Conservation (phyloP, 2,888 invertebrate genomes). For the Nomada fucata region DNA sequence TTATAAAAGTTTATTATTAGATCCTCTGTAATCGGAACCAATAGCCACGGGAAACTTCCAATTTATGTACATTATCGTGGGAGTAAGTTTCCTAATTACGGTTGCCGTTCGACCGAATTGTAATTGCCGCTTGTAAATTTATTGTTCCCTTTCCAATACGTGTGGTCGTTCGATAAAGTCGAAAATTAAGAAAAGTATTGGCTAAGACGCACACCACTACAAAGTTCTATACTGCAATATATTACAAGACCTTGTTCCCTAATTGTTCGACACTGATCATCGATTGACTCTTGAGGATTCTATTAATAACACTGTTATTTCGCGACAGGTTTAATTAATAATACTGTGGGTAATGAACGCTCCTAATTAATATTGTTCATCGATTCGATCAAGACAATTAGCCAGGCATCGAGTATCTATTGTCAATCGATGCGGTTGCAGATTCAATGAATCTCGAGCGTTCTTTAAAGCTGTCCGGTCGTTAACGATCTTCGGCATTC, state of each 20-base stretch:
- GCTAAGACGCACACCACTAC: too few relatives aligned
- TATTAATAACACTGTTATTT: slow-evolving; percentile 7
- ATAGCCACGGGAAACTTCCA: slow-evolving; percentile 25
- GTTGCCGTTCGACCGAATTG: slow-evolving; percentile 41
- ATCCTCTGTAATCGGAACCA: slow-evolving; percentile 21
- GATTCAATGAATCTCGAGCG: neutral
- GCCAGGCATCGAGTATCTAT: neutral
- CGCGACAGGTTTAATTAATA: slow-evolving; percentile 21
- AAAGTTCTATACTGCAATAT: too few relatives aligned
- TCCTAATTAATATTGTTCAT: slow-evolving; percentile 7
- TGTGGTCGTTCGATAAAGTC: slow-evolving; percentile 25
- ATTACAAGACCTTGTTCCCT: too few relatives aligned
- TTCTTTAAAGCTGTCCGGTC: neutral
- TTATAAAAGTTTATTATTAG: slow-evolving; percentile 28
- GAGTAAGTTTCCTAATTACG: slow-evolving; percentile 53
- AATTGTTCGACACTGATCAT: neutral
- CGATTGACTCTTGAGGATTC: neutral
- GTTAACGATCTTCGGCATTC: neutral
- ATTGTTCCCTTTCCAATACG: neutral
- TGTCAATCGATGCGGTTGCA: slow-evolving; percentile 7
- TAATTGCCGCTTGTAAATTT: slow-evolving; percentile 48
- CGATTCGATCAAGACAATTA: slow-evolving; percentile 19
- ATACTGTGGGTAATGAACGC: neutral
- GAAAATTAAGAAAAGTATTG: slow-evolving; percentile 22
- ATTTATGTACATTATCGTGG: slow-evolving; percentile 48